Percentiles rank a stretch among this genome's conserved stretches.
These are phyloP conservation scores for Homalodisca vitripennis DNA, from an alignment of 1,140 invertebrate species.

Conservation along the genomic window DNA sequence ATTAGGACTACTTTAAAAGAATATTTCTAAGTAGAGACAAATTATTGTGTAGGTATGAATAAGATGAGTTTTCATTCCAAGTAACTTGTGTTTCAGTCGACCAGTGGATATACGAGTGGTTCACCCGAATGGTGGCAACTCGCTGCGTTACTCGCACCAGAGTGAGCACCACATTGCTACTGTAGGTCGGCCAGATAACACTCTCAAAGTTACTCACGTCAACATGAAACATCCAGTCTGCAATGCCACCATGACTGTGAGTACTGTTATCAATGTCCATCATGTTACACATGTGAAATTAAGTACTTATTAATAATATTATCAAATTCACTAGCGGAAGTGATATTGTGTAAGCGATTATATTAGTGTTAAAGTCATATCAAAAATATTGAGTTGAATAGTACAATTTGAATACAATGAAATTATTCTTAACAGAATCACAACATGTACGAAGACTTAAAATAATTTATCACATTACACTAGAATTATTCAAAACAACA, in stretches of 20 bases:
- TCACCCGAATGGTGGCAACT: constrained; percentile 58
- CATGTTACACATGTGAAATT: neutral
- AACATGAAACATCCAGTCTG: constrained; percentile 55
- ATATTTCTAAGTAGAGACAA: too few relatives aligned
- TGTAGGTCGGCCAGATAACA: constrained; percentile 58
- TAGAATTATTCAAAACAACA: too few relatives aligned
- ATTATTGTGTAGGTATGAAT: too few relatives aligned
- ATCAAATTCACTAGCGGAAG: too few relatives aligned
- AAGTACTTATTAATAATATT: neutral
- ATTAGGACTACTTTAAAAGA: too few relatives aligned
- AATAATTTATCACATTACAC: too few relatives aligned
- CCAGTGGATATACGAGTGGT: constrained; percentile 55
- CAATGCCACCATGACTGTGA: constrained; percentile 50
- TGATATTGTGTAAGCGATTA: neutral
- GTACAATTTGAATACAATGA: neutral
- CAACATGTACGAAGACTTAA: too few relatives aligned
- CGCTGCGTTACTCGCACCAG: constrained; percentile 54
- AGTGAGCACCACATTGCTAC: constrained; percentile 58
- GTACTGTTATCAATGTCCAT: neutral
- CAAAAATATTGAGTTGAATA: constrained; percentile 3
- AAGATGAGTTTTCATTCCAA: too few relatives aligned
- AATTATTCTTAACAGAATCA: too few relatives aligned
- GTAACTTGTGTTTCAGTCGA: constrained; percentile 47
- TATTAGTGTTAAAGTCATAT: neutral
- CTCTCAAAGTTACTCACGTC: constrained; percentile 59